A percentile compares a stretch with the other conserved stretches of the same genome.
Conservation (phyloP, 1,140 invertebrate species). For the Triops cancriformis region DNA sequence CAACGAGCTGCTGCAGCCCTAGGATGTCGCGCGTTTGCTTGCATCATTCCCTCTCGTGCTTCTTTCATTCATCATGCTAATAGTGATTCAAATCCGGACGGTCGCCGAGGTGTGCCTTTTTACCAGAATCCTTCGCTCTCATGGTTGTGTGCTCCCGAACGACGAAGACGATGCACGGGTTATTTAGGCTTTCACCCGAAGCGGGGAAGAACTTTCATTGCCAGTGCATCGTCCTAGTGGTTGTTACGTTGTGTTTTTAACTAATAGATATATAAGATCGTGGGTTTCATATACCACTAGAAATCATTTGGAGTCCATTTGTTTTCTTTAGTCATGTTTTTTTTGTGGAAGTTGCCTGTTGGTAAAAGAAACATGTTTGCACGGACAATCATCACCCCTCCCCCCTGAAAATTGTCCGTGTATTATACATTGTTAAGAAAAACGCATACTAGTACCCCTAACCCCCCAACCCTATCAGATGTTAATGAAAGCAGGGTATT, state of each 20-base stretch:
- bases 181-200: not conserved
- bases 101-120: conserved; percentile 2
- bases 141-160: conserved; percentile 2
- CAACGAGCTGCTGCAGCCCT: not conserved
- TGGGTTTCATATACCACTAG: not conserved
- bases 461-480: not conserved
- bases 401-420: not conserved
- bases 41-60: conserved; percentile 11
- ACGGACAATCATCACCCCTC: not conserved
- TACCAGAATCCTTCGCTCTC: not conserved
- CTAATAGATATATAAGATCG: not conserved
- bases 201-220: not conserved
- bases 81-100: not conserved
- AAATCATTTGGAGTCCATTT: not conserved
- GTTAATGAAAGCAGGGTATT: not conserved
- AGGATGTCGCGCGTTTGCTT: not conserved
- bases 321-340: not conserved
- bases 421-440: not conserved
- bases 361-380: not conserved
- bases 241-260: not conserved
- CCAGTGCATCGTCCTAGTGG: not conserved
- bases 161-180: not conserved
- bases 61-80: not conserved
- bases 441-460: not conserved
- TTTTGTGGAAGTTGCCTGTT: not conserved